phyloP scores from a whole-genome alignment of 2,888 invertebrate genomes.

The Zygogramma bicolorata region DNA sequence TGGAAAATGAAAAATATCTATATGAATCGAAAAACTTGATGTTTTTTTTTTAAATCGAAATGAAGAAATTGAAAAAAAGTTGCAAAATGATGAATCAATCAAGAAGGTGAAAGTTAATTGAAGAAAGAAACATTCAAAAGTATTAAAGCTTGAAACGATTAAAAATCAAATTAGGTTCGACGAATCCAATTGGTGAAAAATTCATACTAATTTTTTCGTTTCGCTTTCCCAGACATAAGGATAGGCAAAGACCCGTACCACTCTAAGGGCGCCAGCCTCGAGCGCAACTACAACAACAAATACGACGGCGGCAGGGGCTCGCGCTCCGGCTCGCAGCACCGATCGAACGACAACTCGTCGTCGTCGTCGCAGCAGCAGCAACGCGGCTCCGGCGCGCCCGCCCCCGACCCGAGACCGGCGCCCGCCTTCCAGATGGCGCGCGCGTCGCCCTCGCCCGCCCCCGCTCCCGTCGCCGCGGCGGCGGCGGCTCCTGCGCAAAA shows the following conservation, averaged over 20 bases:
- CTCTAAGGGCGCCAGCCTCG: conserved; percentile 65
- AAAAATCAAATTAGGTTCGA: too few relatives aligned
- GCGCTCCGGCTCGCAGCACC: conserved; percentile 72
- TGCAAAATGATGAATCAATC: too few relatives aligned
- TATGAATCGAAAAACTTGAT: too few relatives aligned
- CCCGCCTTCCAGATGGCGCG: conserved; percentile 29
- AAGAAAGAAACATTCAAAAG: too few relatives aligned
- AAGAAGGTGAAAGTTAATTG: too few relatives aligned
- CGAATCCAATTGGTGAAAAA: too few relatives aligned
- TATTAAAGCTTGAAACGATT: too few relatives aligned
- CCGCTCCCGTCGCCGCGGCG: conserved; percentile 34
- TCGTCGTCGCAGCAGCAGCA: conserved; percentile 45
- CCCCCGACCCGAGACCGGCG: conserved; percentile 24
- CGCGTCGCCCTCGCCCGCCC: conserved; percentile 20
- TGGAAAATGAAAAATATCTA: too few relatives aligned
- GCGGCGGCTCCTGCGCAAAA: conserved; percentile 47
- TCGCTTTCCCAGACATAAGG: conserved; percentile 45
- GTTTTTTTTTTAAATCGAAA: too few relatives aligned
- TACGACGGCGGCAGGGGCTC: conserved; percentile 68
- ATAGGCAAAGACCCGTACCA: conserved; percentile 60
- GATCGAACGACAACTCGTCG: conserved; percentile 59
- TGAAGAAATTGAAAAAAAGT: too few relatives aligned
- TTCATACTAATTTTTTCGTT: too few relatives aligned
- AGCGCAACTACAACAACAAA: conserved; percentile 56
- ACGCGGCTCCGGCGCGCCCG: too few relatives aligned